Evolutionary conservation across 2,888 invertebrate species (phyloP).

Genomic region (Rotaria macrura): DNA sequence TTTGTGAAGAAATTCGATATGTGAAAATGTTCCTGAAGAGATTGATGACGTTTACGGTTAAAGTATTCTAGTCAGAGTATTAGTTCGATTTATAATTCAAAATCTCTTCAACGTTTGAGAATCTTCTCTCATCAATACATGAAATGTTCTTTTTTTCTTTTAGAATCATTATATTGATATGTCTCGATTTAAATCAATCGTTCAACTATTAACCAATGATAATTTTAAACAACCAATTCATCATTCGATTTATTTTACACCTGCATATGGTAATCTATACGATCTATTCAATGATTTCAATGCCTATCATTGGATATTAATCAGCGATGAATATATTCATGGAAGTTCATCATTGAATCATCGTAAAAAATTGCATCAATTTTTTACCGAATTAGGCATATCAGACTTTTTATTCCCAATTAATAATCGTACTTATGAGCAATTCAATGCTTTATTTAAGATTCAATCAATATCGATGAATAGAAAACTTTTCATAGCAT

Average conservation of each 20-base stretch:
- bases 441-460: background rate
- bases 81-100: too few species aligned
- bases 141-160: background rate
- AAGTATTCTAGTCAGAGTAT: too few species aligned
- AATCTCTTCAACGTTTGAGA: too few species aligned
- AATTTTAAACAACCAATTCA: background rate
- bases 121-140: too few species aligned
- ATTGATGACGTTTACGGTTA: too few species aligned
- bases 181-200: background rate
- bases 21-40: too few species aligned
- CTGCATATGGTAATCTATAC: conserved; percentile 7
- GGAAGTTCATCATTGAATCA: background rate
- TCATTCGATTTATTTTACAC: conserved; percentile 3
- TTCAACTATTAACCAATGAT: conserved; percentile 20
- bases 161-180: background rate
- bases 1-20: too few species aligned
- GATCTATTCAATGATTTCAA: background rate
- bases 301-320: conserved; percentile 19
- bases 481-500: background rate
- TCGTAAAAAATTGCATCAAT: conserved; percentile 18
- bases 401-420: background rate
- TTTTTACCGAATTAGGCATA: background rate
- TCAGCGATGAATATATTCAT: conserved; percentile 19
- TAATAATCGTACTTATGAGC: background rate
- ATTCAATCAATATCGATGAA: background rate